These are phyloP conservation scores for Cloeon dipterum DNA, from an alignment of 2,888 invertebrate genomes.

Conservation along the genomic window DNA sequence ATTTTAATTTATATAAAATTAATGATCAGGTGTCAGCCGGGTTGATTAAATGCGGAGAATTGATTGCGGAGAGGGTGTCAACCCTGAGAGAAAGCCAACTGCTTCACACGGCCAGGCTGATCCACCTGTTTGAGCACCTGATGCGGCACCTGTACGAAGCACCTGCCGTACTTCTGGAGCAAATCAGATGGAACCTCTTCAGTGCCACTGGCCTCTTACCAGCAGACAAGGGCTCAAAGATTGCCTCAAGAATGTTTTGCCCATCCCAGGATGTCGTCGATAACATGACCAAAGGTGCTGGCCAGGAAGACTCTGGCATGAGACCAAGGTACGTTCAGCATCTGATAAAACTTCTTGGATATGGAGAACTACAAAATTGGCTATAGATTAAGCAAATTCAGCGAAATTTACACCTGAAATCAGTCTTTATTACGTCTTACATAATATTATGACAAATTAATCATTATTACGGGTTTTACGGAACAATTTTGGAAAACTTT, in stretches of 20 bases:
- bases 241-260: slow-evolving; percentile 36
- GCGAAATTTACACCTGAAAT: too few species aligned
- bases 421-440: too few species aligned
- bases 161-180: slow-evolving; percentile 61
- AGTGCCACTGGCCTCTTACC: slow-evolving; percentile 34
- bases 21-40: slow-evolving; percentile 66
- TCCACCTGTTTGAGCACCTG: slow-evolving; percentile 77
- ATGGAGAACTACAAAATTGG: too few species aligned
- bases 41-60: slow-evolving; percentile 37
- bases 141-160: slow-evolving; percentile 91
- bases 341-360: too few species aligned
- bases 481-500: too few species aligned
- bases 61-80: not conserved
- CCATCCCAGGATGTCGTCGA: slow-evolving; percentile 57
- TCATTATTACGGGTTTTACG: too few species aligned
- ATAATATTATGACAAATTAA: too few species aligned
- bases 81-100: slow-evolving; percentile 43
- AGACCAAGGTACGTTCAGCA: too few species aligned
- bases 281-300: slow-evolving; percentile 20
- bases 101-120: slow-evolving; percentile 55
- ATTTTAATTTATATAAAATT: too few species aligned
- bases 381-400: too few species aligned
- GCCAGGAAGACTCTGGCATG: not conserved
- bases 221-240: slow-evolving; percentile 23
- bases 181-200: slow-evolving; percentile 65